Evolutionary conservation across 2,797 vertebrate genomes (phyloP), one percentile per base, ranked within the genome.

Genomic region (Neopelma chrysocephalum): DNA sequence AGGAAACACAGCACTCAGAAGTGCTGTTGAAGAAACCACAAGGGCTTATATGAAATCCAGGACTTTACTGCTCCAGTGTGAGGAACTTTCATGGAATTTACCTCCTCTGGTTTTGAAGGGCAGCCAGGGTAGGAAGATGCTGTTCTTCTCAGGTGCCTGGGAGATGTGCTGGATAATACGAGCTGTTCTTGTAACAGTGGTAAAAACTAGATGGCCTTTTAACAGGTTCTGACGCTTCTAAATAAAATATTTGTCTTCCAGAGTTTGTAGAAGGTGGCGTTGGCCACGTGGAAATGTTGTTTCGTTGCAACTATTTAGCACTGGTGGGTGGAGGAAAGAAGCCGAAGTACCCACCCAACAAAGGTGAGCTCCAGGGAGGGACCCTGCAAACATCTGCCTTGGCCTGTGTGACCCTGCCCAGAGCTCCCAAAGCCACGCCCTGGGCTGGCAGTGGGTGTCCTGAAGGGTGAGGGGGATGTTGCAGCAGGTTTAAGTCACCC

Each of bases 261-360:
- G 99, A 99, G 96, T 99, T 99, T 97, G 97, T 99, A 64, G 99
- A 99, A 97, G 99, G 99, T 19, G 99, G 99, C 31, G 98, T 99
- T 3, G 99, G 99, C 96, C 99, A 99, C 2, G 99, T 99, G 15
- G 99, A 99, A 97, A 99, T 99, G 99, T 96, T 99, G 73, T 99
- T 99, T 70, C 98, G 99, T 90, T 99, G 99, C 97, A 99, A 99
- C 98, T 99, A 99, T 93, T 98, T 99, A 93, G 99, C 99, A 11
- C 98, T 99, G 15, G 99, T 99, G 43, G 99, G 99, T 92, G 99
- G 99, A 96, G 99, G 99, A 61, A 99, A 99, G 93, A 99, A 99
- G 96, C 99, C 99, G 0, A 99, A 99, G 90, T 99, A 99, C 79
- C 99, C 99, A 53, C 99, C 99, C 32, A 99, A 99, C 97, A 99